Conservation (phyloP, 2,113 vertebrate species). For the Regulus satrapa region DNA sequence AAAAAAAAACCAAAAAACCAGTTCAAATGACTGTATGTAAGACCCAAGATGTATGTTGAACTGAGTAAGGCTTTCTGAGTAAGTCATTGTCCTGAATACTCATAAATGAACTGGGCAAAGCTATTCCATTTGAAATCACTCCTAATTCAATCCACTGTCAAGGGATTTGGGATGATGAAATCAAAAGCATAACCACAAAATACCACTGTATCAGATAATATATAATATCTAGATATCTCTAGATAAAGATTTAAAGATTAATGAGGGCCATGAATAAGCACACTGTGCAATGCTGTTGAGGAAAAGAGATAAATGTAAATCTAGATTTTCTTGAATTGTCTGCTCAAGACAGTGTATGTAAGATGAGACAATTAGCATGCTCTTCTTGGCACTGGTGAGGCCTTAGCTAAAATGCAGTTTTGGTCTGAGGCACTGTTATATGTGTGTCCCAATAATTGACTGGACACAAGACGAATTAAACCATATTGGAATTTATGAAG, state of each 20-base stretch:
- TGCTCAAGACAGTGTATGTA: background rate
- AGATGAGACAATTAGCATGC: background rate
- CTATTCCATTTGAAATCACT: background rate
- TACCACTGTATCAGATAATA: too few species aligned
- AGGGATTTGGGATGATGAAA: background rate
- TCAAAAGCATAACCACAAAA: background rate
- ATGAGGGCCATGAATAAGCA: background rate
- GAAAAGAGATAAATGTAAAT: background rate
- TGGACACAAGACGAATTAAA: too few species aligned
- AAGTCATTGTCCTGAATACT: background rate
- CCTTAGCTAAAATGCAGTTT: background rate
- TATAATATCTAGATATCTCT: too few species aligned
- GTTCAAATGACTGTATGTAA: background rate
- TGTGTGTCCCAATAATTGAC: too few species aligned
- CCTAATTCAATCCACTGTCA: background rate
- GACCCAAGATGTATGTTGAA: background rate
- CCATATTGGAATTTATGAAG: too few species aligned
- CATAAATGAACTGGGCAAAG: background rate
- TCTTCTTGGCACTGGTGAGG: background rate
- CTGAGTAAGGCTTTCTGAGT: background rate
- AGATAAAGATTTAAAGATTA: conserved; percentile 4
- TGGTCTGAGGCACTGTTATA: background rate
- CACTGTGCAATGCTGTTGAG: background rate
- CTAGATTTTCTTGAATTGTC: background rate
- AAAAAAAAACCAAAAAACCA: too few species aligned